Percentiles rank a stretch among this genome's conserved stretches.
Conservation (phyloP, 2,113 vertebrate species). For the Dipodomys stephensi region DNA sequence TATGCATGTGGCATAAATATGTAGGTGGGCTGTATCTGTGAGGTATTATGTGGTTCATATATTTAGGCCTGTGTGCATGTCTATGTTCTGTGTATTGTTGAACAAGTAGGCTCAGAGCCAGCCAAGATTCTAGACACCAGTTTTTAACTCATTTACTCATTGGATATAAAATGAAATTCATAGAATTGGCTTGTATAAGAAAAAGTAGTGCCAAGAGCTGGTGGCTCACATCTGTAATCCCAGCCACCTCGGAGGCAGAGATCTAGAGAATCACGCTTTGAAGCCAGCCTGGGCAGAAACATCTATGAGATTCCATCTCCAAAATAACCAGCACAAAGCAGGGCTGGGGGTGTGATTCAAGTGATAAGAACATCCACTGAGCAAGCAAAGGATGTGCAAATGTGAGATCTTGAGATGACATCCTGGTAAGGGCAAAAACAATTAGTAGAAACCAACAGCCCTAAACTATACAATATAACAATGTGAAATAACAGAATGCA, state of each 20-base stretch:
- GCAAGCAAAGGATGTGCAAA: no score
- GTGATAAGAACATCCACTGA: no score
- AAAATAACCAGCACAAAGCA: no score
- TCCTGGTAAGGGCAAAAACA: no score
- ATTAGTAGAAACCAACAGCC: background rate
- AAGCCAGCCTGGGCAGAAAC: no score
- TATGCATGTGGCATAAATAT: background rate
- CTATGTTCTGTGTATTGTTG: background rate
- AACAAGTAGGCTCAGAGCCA: background rate
- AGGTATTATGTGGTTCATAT: background rate
- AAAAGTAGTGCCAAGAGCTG: background rate
- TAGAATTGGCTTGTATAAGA: background rate
- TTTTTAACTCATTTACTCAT: background rate
- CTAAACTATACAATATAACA: background rate
- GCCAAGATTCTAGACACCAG: background rate
- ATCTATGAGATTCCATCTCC: no score
- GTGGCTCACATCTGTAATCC: no score
- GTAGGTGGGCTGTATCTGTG: background rate
- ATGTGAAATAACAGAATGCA: background rate
- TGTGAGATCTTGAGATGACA: no score
- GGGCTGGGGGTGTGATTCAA: no score
- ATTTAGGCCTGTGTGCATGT: background rate
- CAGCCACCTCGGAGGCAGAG: no score
- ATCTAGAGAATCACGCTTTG: no score
- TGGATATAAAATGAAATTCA: constrained; percentile 1